Percentiles rank a stretch among this genome's conserved stretches.
phyloP scores from a whole-genome alignment of 1,140 invertebrate genomes.

The Kradibia gibbosae region DNA sequence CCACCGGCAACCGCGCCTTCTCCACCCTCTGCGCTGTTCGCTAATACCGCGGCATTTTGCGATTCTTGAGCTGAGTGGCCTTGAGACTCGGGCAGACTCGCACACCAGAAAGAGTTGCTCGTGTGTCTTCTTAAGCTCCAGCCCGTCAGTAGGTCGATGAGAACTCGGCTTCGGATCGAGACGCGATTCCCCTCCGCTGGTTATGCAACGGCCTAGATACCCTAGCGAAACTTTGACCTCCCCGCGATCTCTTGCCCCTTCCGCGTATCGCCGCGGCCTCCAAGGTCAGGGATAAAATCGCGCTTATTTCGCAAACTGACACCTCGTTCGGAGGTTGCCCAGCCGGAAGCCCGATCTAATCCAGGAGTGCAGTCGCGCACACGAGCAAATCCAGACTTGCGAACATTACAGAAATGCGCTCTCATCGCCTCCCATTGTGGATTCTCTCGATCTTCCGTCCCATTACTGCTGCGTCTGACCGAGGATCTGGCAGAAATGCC shows the following conservation, averaged over 20 bases:
- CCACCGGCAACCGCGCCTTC: no score
- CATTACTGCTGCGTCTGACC: no score
- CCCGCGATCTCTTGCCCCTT: no score
- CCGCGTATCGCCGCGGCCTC: not conserved
- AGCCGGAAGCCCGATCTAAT: no score
- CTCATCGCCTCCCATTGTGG: no score
- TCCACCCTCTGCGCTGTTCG: no score
- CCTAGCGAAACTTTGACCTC: not conserved
- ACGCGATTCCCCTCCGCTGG: constrained; percentile 51
- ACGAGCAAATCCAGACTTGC: no score
- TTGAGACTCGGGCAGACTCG: not conserved
- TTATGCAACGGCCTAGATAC: constrained; percentile 1
- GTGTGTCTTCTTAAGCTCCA: constrained; percentile 64
- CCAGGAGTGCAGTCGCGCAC: no score
- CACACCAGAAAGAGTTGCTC: constrained; percentile 57
- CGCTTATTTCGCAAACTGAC: not conserved
- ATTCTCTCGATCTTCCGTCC: no score
- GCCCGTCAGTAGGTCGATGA: constrained; percentile 65
- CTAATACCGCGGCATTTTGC: not conserved
- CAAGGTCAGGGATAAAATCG: not conserved
- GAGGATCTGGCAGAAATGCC: no score
- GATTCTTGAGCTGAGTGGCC: not conserved
- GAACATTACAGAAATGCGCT: no score
- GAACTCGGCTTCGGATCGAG: constrained; percentile 61
- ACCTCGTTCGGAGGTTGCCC: no score